phyloP scores from a whole-genome alignment of 2,888 invertebrate genomes.

The Drosophila prolongata region DNA sequence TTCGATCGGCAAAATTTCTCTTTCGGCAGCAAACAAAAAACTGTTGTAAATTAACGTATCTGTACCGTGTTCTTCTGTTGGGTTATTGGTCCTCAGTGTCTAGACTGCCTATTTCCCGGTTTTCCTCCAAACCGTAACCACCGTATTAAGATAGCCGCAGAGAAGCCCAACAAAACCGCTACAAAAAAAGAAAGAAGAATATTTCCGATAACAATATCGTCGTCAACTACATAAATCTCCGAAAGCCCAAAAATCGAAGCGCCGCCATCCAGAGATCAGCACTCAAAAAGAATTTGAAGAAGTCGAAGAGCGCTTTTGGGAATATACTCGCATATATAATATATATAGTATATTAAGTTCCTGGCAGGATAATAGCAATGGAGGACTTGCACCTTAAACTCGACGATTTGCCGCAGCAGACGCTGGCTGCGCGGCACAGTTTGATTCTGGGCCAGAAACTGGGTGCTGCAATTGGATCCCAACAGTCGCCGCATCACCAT shows the following conservation, averaged over 20 bases:
- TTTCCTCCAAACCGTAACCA: slow-evolving; percentile 11
- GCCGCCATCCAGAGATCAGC: background rate
- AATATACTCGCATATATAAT: background rate
- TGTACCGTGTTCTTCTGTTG: slow-evolving; percentile 40
- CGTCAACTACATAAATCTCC: background rate
- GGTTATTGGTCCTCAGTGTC: slow-evolving; percentile 15
- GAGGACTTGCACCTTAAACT: background rate
- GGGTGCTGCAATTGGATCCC: background rate
- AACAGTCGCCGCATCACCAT: background rate
- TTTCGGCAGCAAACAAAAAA: slow-evolving; percentile 55
- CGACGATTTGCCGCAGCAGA: slow-evolving; percentile 5
- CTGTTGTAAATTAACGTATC: slow-evolving; percentile 52
- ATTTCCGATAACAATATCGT: background rate
- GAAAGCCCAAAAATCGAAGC: background rate
- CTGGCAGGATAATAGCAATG: background rate
- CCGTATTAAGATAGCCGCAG: background rate
- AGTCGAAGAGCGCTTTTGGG: too few species aligned
- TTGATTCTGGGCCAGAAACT: slow-evolving; percentile 28
- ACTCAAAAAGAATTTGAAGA: too few species aligned
- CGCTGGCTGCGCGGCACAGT: slow-evolving; percentile 14
- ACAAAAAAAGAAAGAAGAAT: background rate
- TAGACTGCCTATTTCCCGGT: slow-evolving; percentile 21
- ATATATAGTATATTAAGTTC: background rate
- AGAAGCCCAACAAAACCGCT: background rate
- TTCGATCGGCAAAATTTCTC: slow-evolving; percentile 57